Evolutionary conservation across 2,888 invertebrate species (phyloP), one percentile per base, ranked within the genome.

Genomic region (Agrochola circellaris): DNA sequence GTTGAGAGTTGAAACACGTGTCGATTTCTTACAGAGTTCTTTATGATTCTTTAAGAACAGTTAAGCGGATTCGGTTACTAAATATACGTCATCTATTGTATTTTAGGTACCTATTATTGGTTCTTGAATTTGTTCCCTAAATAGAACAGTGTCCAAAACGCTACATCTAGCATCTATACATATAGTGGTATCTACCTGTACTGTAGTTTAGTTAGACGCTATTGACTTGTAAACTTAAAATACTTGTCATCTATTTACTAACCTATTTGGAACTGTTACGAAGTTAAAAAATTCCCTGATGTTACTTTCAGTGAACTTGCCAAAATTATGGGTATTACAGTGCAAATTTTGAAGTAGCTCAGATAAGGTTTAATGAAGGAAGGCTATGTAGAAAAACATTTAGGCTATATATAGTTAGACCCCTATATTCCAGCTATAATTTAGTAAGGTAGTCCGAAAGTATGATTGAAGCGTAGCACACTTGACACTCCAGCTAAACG

Each of bases 391-490:
- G 38, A 30, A 56, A 26, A n/a, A 17, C 42, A 26, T 38, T 42
- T 65, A 3, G 45, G 4, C 23, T n/a, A n/a, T 23, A 17, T 17
- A 23, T n/a, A 20, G 7, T 42, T 17, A 45, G 54, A 45, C n/a
- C n/a, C 13, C 17, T 15, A 42, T 42, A 42, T 42, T 42, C 42
- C 38, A 67, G 23, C 17, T 62, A 34, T 38, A 72, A 23, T 45
- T n/a, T 23, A 23, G 23, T 30, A 20, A 23, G 34, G 54, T 54
- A 56, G 48, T 51, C 48, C 30, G 38, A 26, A 9, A 66, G 26
- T 48, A 58, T 45, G 17, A 56, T 70, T 77, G 42, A 54, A 67
- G 30, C n/a, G 38, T 65, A 58, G 65, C 54, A 54, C 60, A 56
- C 61, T 76, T 61, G 66, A 42, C 42, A 42, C 42, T 42, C 42